These are phyloP conservation scores for Caenorhabditis uteleia DNA, from an alignment of 2,888 invertebrate genomes.

Conservation along the genomic window DNA sequence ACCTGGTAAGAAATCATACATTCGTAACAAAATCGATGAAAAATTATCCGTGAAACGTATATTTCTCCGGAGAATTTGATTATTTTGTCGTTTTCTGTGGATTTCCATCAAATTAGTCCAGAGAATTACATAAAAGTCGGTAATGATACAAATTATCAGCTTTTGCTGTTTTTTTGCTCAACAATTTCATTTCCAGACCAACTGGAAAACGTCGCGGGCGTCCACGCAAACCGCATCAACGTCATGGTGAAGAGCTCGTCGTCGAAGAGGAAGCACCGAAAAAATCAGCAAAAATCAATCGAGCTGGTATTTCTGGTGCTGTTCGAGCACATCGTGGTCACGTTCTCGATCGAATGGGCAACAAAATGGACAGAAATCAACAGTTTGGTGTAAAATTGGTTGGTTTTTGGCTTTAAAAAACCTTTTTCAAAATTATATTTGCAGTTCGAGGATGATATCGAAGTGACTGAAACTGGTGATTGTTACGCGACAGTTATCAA, in stretches of 20 bases:
- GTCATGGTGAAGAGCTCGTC: neutral
- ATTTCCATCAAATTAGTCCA: no score
- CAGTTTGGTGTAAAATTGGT: conserved; percentile 44
- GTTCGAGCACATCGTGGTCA: no score
- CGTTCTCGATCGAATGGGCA: no score
- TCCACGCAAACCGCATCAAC: conserved; percentile 5
- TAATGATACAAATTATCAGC: no score
- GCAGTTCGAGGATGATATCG: conserved; percentile 50
- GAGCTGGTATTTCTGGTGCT: neutral
- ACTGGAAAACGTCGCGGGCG: conserved; percentile 15
- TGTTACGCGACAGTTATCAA: conserved; percentile 48
- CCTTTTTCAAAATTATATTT: conserved; percentile 4
- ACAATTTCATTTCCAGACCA: conserved; percentile 22
- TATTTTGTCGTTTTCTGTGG: no score
- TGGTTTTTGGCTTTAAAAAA: conserved; percentile 2
- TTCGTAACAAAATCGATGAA: no score
- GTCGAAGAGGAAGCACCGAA: conserved; percentile 8
- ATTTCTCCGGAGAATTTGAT: no score
- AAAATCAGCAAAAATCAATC: neutral
- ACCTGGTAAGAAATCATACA: no score
- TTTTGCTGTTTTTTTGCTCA: no score
- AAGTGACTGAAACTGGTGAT: conserved; percentile 45
- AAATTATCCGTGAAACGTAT: no score
- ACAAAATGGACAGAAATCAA: no score
- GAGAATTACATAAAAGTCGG: no score